Evolutionary conservation across 2,888 invertebrate genomes (phyloP).

Genomic region (Xylocampa areola): DNA sequence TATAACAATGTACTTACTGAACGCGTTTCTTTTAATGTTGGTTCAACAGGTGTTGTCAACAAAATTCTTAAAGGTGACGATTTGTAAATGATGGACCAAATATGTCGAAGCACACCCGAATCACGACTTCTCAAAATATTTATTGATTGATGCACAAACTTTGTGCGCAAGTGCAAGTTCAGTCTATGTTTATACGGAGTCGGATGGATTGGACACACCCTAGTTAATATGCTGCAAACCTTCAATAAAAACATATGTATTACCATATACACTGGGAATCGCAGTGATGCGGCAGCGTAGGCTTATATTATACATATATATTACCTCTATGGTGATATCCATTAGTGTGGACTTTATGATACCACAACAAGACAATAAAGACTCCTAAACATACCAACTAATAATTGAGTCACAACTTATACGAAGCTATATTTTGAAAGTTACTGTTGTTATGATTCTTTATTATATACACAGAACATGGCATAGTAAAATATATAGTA

Average conservation of each 20-base stretch:
- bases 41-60: neutral
- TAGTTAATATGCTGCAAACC: neutral
- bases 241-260: neutral
- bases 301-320: too few species aligned
- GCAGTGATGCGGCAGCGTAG: too few species aligned
- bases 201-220: constrained; percentile 22
- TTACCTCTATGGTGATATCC: too few species aligned
- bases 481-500: too few species aligned
- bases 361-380: too few species aligned
- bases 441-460: too few species aligned
- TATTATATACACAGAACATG: too few species aligned
- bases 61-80: neutral
- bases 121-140: constrained; percentile 5
- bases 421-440: too few species aligned
- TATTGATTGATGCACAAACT: constrained; percentile 39
- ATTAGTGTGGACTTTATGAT: too few species aligned
- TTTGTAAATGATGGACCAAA: neutral
- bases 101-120: neutral
- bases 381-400: too few species aligned
- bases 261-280: neutral
- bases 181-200: constrained; percentile 5
- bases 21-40: neutral
- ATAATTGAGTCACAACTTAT: too few species aligned
- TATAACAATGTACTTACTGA: neutral
- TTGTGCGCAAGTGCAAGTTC: constrained; percentile 50